Percentiles rank a stretch among this genome's conserved stretches.
Conservation (phyloP, 2,113 vertebrate genomes). For the Psammodynastes pulverulentus region DNA sequence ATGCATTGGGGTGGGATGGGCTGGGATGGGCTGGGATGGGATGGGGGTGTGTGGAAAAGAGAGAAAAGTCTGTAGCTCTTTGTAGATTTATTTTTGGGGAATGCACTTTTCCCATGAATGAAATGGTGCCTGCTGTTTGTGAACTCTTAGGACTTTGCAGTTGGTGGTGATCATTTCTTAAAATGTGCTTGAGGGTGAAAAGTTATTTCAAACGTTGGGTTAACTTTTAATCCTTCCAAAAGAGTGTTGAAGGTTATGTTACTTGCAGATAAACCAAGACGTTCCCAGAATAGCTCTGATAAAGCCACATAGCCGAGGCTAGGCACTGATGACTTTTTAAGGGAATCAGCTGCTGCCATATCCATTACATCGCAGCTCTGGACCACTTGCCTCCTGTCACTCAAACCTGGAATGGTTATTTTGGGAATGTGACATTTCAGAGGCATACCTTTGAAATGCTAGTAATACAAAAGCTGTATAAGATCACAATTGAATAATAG, state of each 20-base stretch:
- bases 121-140: slow-evolving; percentile 11
- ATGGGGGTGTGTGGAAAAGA: neutral
- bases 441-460: slow-evolving; percentile 69
- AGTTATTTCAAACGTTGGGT: slow-evolving; percentile 32
- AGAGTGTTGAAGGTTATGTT: slow-evolving; percentile 79
- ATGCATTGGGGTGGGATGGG: neutral
- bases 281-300: slow-evolving; percentile 94
- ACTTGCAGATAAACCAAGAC: slow-evolving; percentile 70
- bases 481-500: slow-evolving; percentile 48
- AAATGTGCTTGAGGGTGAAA: slow-evolving; percentile 6
- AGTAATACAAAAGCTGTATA: slow-evolving; percentile 67
- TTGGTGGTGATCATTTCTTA: neutral
- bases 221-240: slow-evolving; percentile 50
- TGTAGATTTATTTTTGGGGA: neutral
- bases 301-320: slow-evolving; percentile 79
- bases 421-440: slow-evolving; percentile 84
- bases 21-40: neutral
- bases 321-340: slow-evolving; percentile 95
- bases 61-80: neutral
- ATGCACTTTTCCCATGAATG: slow-evolving; percentile 11
- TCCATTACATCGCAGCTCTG: slow-evolving; percentile 84
- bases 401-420: slow-evolving; percentile 81
- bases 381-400: slow-evolving; percentile 96
- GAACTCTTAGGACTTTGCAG: neutral
- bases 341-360: slow-evolving; percentile 89